Evolutionary conservation across 2,113 vertebrate species (phyloP), one percentile per base, ranked within the genome.

Genomic region (Polypterus bichir): DNA sequence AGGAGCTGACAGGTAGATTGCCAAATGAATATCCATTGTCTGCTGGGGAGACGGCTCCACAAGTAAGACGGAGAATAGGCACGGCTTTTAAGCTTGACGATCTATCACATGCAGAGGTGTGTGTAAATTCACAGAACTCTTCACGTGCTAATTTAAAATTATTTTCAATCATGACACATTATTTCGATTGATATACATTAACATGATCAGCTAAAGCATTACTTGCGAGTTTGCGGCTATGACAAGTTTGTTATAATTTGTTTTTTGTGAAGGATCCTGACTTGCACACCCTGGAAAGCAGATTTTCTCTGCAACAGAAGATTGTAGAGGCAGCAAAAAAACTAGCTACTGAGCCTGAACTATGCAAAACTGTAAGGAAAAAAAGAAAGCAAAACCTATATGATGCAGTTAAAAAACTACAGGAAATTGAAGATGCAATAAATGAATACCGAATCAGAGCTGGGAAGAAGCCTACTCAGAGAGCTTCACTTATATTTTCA

Each of bases 291-390:
- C 69, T 99, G 76, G 94, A 99, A 75, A 89, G 91, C 77, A 89
- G 83, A 68, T 96, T 97, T 65, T 77, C 92, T 10, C 87, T 98
- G 66, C 96, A 98, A 74, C 91, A 93, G 70, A 95, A 96, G 76
- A 82, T 98, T 46, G 90, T 97, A 44, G 94, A 99, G 78, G 94
- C 96, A 4, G 90, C 89, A 0, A 85, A 88, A 74, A 97, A 93
- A 74, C 81, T 99, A 9, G 85, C 91, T 62, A 81, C 11, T 0
- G 95, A 97, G 72, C 79, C 77, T 0, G 95, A 97, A 65, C 79
- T 97, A 11, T 79, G 84, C 69, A 97, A 97, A 79, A 97, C 92
- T 0, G 89, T 95, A 67, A 98, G 87, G 80, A 97, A 89, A 64
- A 97, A 95, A 64, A 87, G 95, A 69, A 92, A 85, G 55, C 89